Conservation (phyloP, 2,113 vertebrate species). For the Pipra filicauda region DNA sequence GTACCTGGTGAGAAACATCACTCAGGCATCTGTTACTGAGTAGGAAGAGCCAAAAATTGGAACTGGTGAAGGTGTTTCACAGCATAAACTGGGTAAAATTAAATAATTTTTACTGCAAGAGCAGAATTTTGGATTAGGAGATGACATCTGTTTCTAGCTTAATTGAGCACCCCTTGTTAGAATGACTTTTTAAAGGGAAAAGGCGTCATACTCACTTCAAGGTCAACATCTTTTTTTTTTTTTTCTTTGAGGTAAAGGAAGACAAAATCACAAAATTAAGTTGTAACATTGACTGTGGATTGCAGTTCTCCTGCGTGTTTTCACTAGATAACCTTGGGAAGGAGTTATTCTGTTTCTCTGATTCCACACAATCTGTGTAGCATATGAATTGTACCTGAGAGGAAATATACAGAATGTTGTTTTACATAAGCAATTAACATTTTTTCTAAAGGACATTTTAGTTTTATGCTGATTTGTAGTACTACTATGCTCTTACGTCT, state of each 20-base stretch:
- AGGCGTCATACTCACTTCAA: neutral
- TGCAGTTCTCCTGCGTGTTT: neutral
- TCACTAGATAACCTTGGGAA: neutral
- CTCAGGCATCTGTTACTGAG: neutral
- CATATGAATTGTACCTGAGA: neutral
- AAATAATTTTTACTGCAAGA: neutral
- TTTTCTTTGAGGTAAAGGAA: neutral
- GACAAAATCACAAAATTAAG: neutral
- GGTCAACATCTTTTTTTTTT: fast-evolving
- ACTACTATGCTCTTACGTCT: neutral
- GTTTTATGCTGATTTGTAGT: neutral
- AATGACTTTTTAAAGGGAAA: neutral
- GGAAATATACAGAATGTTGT: neutral
- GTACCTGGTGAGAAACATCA: neutral
- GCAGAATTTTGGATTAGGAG: neutral
- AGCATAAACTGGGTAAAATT: neutral
- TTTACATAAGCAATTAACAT: neutral
- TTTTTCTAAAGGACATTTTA: neutral
- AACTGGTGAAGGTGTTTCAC: fast-evolving
- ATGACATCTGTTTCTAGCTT: neutral
- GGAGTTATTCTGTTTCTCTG: neutral
- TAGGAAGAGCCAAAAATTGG: neutral
- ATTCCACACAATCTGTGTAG: neutral
- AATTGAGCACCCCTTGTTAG: neutral
- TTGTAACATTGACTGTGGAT: neutral